These are phyloP conservation scores for Mechanitis messenoides DNA, from an alignment of 2,888 invertebrate genomes.

Conservation along the genomic window DNA sequence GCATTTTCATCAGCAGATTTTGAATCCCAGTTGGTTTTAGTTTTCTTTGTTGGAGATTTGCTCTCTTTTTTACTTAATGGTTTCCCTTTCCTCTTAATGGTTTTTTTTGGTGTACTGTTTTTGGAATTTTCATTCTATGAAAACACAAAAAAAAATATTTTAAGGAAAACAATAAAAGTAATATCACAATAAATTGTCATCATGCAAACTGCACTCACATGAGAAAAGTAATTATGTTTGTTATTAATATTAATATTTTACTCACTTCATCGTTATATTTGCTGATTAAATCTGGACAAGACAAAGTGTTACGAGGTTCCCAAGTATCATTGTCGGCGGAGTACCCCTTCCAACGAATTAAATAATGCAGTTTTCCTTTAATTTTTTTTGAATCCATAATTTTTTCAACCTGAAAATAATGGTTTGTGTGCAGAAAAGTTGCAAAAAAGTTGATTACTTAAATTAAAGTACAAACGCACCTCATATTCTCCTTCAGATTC, in stretches of 20 bases:
- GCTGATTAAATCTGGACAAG: conserved; percentile 81
- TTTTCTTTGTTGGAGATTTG: conserved; percentile 48
- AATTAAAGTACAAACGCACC: conserved; percentile 8
- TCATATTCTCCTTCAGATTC: conserved; percentile 49
- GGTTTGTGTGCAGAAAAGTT: conserved; percentile 13
- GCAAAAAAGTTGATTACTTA: conserved; percentile 5
- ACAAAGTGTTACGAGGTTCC: conserved; percentile 83
- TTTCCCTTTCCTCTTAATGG: conserved; percentile 41
- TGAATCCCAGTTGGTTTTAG: conserved; percentile 58
- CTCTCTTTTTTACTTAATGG: conserved; percentile 36
- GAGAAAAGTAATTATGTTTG: neutral
- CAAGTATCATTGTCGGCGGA: conserved; percentile 82
- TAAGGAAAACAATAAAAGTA: too few species aligned
- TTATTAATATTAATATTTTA: conserved; percentile 15
- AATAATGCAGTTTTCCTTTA: conserved; percentile 80
- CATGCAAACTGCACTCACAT: too few species aligned
- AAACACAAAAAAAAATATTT: conserved; percentile 9
- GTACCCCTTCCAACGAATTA: conserved; percentile 88
- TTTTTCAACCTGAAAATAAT: conserved; percentile 78
- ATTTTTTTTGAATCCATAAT: conserved; percentile 82
- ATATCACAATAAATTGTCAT: too few species aligned
- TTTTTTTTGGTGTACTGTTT: conserved; percentile 42
- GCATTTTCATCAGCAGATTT: conserved; percentile 76
- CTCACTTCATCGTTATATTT: conserved; percentile 65
- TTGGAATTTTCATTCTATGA: conserved; percentile 62